Evolutionary conservation across 2,888 invertebrate genomes (phyloP), one percentile per base, ranked within the genome.

Genomic region (Xanthorhoe spadicearia): DNA sequence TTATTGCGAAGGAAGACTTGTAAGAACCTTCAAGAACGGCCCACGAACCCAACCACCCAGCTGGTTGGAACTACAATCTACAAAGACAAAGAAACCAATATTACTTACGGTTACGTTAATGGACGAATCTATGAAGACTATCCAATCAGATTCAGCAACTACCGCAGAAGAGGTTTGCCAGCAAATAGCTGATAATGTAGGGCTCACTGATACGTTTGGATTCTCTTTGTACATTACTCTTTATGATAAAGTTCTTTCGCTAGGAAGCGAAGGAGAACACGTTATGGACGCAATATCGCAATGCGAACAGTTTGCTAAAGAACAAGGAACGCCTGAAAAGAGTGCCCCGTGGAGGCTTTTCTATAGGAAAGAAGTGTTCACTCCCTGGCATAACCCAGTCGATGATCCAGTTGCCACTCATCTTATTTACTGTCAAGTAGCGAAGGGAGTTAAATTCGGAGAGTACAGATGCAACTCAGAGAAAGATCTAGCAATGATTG

Each of bases 211-310:
- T 82, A 94, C 95, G 50, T 98, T 98, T 87, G 98, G 98, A 1
- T 99, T 99, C 85, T 98, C 98, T 0, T 88, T 99, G 57, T 98
- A 98, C 81, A 96, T 99, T 73, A 97, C 98, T 1, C 90, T 98
- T 13, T 97, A 96, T 81, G 98, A 98, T 81, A 98, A 98, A 94
- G 96, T 97, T 0, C 95, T 98, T 75, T 98, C 98, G 0, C 87
- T 98, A 64, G 98, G 98, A 43, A 96, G 96, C 84, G 98, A 97
- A 69, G 95, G 95, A 17, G 98, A 98, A 85, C 98, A 98, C 83
- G 96, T 99, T 0, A 96, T 99, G 96, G 99, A 99, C 88, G 99
- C 98, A 0, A 97, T 99, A 78, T 98, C 98, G 0, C 98, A 98
- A 85, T 98, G 98, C 86, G 99, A 99, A 85, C 98, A 99, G 84